A percentile compares a stretch with the other conserved stretches of the same genome.
Evolutionary conservation across 2,888 invertebrate species (phyloP).

Genomic region (Ferdinandea cuprea): DNA sequence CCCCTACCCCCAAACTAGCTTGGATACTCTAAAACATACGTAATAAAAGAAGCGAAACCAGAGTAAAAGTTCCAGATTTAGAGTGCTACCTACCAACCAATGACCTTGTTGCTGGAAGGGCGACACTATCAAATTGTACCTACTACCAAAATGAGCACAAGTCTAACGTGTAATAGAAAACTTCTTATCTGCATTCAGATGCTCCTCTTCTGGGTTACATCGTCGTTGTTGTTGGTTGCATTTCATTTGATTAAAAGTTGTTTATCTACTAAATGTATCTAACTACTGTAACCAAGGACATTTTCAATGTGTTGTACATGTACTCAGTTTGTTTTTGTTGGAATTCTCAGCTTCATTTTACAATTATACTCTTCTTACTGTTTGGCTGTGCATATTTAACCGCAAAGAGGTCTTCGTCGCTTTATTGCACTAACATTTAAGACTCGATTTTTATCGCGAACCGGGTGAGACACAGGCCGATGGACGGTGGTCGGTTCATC

Average conservation of each 20-base stretch:
- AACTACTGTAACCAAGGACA: slow-evolving; percentile 49
- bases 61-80: background rate
- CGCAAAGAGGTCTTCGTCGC: slow-evolving; percentile 44
- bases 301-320: background rate
- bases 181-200: slow-evolving; percentile 49
- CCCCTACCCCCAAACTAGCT: background rate
- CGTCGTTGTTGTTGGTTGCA: background rate
- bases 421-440: slow-evolving; percentile 65
- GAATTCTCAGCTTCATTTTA: slow-evolving; percentile 24
- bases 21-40: background rate
- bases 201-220: slow-evolving; percentile 29
- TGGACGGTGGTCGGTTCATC: too few species aligned
- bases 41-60: slow-evolving; percentile 12
- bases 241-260: slow-evolving; percentile 44
- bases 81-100: slow-evolving; percentile 19
- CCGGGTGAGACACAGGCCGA: slow-evolving; percentile 11
- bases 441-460: slow-evolving; percentile 66
- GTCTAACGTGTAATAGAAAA: slow-evolving; percentile 47
- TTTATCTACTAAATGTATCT: slow-evolving; percentile 32
- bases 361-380: background rate
- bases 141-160: slow-evolving; percentile 23
- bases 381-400: slow-evolving; percentile 21
- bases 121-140: background rate
- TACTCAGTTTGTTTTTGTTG: slow-evolving; percentile 29
- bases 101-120: slow-evolving; percentile 40